These are phyloP conservation scores for Athalia circularis DNA, from an alignment of 2,888 invertebrate species.

Conservation along the genomic window DNA sequence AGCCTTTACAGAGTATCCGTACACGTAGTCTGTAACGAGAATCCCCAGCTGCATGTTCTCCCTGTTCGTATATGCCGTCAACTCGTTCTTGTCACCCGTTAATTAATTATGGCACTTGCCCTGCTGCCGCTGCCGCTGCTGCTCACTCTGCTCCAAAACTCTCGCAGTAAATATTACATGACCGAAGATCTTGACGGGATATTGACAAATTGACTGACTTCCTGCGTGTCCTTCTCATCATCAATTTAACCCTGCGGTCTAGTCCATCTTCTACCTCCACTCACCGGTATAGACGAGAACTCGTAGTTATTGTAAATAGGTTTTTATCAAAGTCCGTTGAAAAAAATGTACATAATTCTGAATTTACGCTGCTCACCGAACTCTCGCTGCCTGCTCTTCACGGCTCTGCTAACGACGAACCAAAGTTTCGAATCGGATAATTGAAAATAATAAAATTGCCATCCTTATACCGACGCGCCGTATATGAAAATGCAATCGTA, in stretches of 20 bases:
- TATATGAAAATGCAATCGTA: no score
- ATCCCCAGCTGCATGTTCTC: background rate
- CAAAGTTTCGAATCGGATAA: no score
- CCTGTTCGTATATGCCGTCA: background rate
- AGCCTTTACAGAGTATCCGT: background rate
- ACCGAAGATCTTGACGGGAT: conserved; percentile 22
- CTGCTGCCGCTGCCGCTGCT: background rate
- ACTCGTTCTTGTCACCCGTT: conserved; percentile 37
- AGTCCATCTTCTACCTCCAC: no score
- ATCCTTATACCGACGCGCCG: no score
- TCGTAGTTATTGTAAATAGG: no score
- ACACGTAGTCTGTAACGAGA: conserved; percentile 15
- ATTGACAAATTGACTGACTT: conserved; percentile 37
- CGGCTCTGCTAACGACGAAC: no score
- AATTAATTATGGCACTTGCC: conserved; percentile 27
- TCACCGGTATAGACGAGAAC: no score
- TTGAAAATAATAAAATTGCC: no score
- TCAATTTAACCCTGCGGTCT: conserved; percentile 15
- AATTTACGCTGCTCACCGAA: no score
- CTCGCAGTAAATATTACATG: conserved; percentile 12
- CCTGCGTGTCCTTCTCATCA: conserved; percentile 19
- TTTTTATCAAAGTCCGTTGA: no score
- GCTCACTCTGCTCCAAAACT: background rate
- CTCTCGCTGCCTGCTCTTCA: no score
- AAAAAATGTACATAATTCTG: no score